Evolutionary conservation across 1,140 invertebrate genomes (phyloP).

Genomic region (Ceratina calcarata): DNA sequence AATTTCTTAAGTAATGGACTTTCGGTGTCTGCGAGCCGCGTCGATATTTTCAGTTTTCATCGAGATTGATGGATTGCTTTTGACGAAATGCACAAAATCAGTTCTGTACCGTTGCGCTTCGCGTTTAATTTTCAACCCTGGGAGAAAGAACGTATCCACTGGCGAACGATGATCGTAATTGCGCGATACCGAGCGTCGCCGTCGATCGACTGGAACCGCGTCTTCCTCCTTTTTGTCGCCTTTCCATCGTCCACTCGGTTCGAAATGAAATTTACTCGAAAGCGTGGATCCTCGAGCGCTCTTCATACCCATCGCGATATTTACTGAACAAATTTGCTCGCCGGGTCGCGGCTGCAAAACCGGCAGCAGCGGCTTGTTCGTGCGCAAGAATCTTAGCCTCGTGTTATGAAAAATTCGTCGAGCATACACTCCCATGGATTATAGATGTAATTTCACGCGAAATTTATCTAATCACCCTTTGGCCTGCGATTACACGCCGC

Average conservation of each 20-base stretch:
- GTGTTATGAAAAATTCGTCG: neutral
- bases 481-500: slow-evolving; percentile 3
- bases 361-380: no score
- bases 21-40: no score
- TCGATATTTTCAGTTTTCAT: no score
- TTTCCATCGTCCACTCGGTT: neutral
- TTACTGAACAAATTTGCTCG: neutral
- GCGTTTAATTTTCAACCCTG: neutral
- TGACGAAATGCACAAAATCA: no score
- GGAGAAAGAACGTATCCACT: no score
- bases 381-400: neutral
- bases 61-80: no score
- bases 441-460: slow-evolving; percentile 37
- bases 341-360: neutral
- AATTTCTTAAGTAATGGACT: no score
- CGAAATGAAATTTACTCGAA: neutral
- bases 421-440: neutral
- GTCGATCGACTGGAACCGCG: no score
- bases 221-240: neutral
- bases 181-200: no score
- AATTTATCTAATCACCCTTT: slow-evolving; percentile 39
- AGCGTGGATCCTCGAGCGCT: neutral
- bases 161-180: neutral
- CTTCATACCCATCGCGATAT: neutral
- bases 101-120: no score